Base-by-base conservation (phyloP, 2,888 invertebrate species). In the Ellobium chinense region DNA sequence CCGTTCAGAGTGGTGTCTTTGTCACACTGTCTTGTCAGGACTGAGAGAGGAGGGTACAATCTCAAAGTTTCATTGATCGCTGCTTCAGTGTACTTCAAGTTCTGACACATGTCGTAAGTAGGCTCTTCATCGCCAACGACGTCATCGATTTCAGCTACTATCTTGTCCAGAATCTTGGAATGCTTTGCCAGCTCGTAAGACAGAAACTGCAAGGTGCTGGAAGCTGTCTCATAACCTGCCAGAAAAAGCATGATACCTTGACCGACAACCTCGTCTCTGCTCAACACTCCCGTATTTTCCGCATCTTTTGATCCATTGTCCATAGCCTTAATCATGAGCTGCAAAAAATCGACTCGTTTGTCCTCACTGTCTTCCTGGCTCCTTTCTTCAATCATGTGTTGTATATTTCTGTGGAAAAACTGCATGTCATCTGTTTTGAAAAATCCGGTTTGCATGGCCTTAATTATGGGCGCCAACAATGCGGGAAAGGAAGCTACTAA, bases 161-260 rank as follows among this genome's bases (percentile, higher is more conserved):
- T 37, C 54, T 77, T 68, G 9, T 68, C 39, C 14, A 60, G 27
- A n/a, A 60, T 69, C 4, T 68, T 69, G 1, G 56, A 58, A 39
- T 77, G 68, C 21, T 21, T 69, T 1, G 60, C 34, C 18, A 77
- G 31, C 54, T 83, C 81, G 54, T 81, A 83, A 14, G 72, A 31
- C 18, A 83, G 36, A 60, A 72, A 83, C 75, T 81, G 83, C 37
- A 83, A 60, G 12, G 81, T 63, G 56, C 81, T 73, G 27, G 83
- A 75, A 9, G 79, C 78, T 29, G 83, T 81, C 72, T 83, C 83
- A 39, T 75, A 83, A 7, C 81, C 83, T 2, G 83, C 83, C 14
- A 83, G 46, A 21, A 83, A 62, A 5, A 83, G 12, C 24, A 83
- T 72, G 31, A 83, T 78, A 0, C 83, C 75, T n/a, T 83, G 83